Percentiles rank a stretch among this genome's conserved stretches.
Conservation (phyloP, 2,888 invertebrate genomes). For the Watsonalla cultraria region DNA sequence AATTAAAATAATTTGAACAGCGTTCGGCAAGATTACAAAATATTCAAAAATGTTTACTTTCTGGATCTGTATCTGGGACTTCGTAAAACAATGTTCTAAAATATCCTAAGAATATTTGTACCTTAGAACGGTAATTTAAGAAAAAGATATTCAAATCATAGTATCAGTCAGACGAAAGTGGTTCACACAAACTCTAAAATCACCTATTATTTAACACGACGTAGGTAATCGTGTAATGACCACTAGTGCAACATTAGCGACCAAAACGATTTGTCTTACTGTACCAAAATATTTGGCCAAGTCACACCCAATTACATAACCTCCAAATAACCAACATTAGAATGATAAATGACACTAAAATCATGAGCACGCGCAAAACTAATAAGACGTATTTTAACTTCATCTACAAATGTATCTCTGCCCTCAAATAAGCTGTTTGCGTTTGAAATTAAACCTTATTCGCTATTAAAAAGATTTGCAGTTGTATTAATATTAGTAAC, state of each 20-base stretch:
- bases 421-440: constrained; percentile 3
- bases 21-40: too few relatives aligned
- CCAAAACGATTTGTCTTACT: constrained; percentile 21
- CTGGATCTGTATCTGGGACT: too few relatives aligned
- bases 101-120: too few relatives aligned
- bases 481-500: not conserved
- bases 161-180: not conserved
- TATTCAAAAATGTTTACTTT: too few relatives aligned
- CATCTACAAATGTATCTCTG: not conserved
- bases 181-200: not conserved
- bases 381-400: constrained; percentile 17
- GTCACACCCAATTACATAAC: constrained; percentile 25
- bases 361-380: constrained; percentile 20
- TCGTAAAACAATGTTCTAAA: too few relatives aligned
- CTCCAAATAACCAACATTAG: constrained; percentile 21
- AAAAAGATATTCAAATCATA: not conserved
- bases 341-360: constrained; percentile 24
- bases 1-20: too few relatives aligned
- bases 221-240: constrained; percentile 9
- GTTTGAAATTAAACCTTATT: not conserved
- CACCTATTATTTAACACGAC: constrained; percentile 1
- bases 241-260: constrained; percentile 18
- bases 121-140: too few relatives aligned
- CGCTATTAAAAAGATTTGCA: not conserved
- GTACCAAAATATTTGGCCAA: constrained; percentile 24